Evolutionary conservation across 2,113 vertebrate genomes (phyloP).

Genomic region (Anguilla japonica): DNA sequence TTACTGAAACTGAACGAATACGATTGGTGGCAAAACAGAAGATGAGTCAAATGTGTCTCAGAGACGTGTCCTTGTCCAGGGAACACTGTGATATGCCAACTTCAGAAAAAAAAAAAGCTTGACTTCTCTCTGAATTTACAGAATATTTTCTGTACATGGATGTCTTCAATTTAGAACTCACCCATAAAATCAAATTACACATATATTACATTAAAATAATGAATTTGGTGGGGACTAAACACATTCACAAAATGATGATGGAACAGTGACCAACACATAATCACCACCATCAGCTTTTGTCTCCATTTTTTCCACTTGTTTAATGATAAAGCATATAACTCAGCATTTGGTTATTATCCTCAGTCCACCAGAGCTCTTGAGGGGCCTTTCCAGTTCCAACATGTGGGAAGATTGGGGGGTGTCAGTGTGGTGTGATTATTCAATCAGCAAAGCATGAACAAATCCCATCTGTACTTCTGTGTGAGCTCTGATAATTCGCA

Average conservation of each 20-base stretch:
- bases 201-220: background rate
- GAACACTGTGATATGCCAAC: background rate
- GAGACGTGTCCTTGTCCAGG: conserved; percentile 47
- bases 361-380: no score
- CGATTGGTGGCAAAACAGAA: conserved; percentile 35
- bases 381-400: background rate
- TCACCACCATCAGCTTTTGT: no score
- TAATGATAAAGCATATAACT: background rate
- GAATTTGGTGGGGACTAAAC: background rate
- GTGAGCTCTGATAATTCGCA: background rate
- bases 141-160: background rate
- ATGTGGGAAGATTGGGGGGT: background rate
- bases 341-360: no score
- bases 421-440: background rate
- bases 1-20: conserved; percentile 64
- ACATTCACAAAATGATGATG: background rate
- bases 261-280: no score
- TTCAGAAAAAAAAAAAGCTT: background rate
- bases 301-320: background rate
- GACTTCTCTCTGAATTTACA: background rate
- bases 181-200: background rate
- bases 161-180: background rate
- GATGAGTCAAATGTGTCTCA: conserved; percentile 51
- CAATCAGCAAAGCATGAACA: conserved; percentile 1
- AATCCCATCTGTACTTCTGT: conserved; percentile 5